phyloP scores from a whole-genome alignment of 1,140 invertebrate species.

The Pseudomyrmex flavicornis region DNA sequence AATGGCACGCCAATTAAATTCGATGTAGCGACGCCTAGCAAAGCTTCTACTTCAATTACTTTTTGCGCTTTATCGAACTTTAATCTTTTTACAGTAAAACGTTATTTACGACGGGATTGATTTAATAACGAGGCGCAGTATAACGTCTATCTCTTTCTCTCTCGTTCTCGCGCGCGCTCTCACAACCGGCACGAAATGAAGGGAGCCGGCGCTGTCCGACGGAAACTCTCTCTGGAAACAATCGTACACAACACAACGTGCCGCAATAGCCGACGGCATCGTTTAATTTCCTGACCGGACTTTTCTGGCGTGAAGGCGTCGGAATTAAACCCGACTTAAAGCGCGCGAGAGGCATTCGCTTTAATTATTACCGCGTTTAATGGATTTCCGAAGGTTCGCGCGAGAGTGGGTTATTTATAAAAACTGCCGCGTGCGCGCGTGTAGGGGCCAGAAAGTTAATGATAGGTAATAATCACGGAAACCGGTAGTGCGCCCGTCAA shows the following conservation, averaged over 20 bases:
- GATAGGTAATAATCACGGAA: background rate
- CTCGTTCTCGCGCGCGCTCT: slow-evolving; percentile 60
- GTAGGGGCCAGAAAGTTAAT: background rate
- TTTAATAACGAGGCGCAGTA: slow-evolving; percentile 76
- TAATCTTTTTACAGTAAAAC: slow-evolving; percentile 62
- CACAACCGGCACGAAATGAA: slow-evolving; percentile 53
- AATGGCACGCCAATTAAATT: slow-evolving; percentile 54
- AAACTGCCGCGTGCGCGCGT: background rate
- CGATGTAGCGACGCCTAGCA: slow-evolving; percentile 34
- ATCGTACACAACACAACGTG: slow-evolving; percentile 38
- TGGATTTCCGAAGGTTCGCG: slow-evolving; percentile 2
- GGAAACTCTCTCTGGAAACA: slow-evolving; percentile 38
- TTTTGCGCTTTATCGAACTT: slow-evolving; percentile 52
- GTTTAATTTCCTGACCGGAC: slow-evolving; percentile 47
- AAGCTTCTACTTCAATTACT: slow-evolving; percentile 53
- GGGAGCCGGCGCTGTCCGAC: slow-evolving; percentile 34
- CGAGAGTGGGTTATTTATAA: slow-evolving; percentile 7
- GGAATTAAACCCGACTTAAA: slow-evolving; percentile 39
- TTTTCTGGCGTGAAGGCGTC: slow-evolving; percentile 20
- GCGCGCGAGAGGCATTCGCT: slow-evolving; percentile 10
- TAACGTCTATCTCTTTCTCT: slow-evolving; percentile 59
- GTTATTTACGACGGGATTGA: slow-evolving; percentile 80
- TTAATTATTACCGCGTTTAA: slow-evolving; percentile 46
- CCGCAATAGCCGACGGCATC: slow-evolving; percentile 34
- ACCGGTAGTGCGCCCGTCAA: background rate